Percentiles rank a stretch among this genome's conserved stretches.
phyloP scores from a whole-genome alignment of 2,888 invertebrate genomes.

The Venustoraphidia nigricollis region DNA sequence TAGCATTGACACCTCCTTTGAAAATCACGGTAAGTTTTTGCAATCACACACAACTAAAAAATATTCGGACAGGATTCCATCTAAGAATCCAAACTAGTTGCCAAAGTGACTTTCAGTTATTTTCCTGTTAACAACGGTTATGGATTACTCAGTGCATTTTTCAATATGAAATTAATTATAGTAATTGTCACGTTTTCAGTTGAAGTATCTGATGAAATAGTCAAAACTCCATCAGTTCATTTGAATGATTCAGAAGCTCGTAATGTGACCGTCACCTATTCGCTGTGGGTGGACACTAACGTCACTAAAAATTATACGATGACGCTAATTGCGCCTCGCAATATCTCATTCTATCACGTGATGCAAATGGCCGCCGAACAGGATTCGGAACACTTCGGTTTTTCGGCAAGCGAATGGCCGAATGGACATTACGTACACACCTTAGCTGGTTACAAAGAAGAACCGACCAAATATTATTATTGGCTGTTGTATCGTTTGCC shows the following conservation, averaged over 20 bases:
- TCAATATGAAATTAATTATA: background rate
- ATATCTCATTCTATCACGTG: slow-evolving; percentile 39
- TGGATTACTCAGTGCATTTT: no score
- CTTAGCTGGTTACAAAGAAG: slow-evolving; percentile 61
- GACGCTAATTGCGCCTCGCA: slow-evolving; percentile 58
- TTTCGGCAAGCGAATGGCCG: slow-evolving; percentile 70
- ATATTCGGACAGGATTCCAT: no score
- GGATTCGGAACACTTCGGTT: slow-evolving; percentile 40
- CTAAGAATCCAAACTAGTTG: background rate
- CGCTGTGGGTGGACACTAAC: slow-evolving; percentile 78
- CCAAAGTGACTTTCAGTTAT: background rate
- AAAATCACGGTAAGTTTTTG: slow-evolving; percentile 30
- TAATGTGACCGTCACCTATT: slow-evolving; percentile 69
- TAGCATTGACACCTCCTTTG: slow-evolving; percentile 19
- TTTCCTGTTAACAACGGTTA: no score
- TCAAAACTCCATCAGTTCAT: slow-evolving; percentile 22
- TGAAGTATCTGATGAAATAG: slow-evolving; percentile 18
- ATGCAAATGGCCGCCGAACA: slow-evolving; percentile 55
- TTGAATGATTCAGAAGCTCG: slow-evolving; percentile 41
- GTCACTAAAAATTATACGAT: slow-evolving; percentile 68
- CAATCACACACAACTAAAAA: background rate
- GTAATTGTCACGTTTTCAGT: background rate
- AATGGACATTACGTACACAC: slow-evolving; percentile 87
- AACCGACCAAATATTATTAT: slow-evolving; percentile 75
- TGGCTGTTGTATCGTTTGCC: slow-evolving; percentile 77